Percentiles rank a stretch among this genome's conserved stretches.
Conservation (phyloP, 2,797 vertebrate species). For the Labeo calbasu region DNA sequence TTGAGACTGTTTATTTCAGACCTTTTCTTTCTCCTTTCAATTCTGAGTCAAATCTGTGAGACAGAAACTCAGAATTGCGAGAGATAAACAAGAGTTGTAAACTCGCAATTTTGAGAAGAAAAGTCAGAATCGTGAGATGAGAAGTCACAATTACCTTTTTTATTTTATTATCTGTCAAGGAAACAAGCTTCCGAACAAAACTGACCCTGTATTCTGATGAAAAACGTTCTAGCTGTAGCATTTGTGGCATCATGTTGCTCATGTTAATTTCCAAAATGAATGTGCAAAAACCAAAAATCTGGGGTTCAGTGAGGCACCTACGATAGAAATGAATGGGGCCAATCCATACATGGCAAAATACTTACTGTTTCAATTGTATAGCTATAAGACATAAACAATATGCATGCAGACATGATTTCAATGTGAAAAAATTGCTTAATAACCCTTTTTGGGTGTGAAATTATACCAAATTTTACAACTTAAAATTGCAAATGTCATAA, state of each 20-base stretch:
- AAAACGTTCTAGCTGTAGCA: background rate
- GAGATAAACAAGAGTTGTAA: background rate
- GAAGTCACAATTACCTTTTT: background rate
- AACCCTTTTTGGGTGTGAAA: background rate
- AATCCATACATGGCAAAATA: background rate
- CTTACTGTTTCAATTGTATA: background rate
- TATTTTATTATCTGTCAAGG: background rate
- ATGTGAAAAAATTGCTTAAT: background rate
- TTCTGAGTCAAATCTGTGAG: background rate
- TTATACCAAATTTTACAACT: background rate
- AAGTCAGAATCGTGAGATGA: background rate
- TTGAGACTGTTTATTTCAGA: background rate
- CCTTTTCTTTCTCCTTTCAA: background rate
- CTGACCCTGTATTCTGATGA: background rate
- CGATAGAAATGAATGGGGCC: background rate
- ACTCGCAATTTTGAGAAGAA: background rate
- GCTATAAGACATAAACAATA: background rate
- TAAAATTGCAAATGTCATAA: background rate
- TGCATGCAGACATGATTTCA: background rate
- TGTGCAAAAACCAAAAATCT: background rate
- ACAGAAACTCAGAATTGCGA: background rate
- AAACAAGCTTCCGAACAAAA: background rate
- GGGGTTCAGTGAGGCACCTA: background rate
- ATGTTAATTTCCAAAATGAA: background rate
- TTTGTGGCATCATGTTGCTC: background rate